Evolutionary conservation across 2,113 vertebrate genomes (phyloP).

Genomic region (Gobiocypris rarus): DNA sequence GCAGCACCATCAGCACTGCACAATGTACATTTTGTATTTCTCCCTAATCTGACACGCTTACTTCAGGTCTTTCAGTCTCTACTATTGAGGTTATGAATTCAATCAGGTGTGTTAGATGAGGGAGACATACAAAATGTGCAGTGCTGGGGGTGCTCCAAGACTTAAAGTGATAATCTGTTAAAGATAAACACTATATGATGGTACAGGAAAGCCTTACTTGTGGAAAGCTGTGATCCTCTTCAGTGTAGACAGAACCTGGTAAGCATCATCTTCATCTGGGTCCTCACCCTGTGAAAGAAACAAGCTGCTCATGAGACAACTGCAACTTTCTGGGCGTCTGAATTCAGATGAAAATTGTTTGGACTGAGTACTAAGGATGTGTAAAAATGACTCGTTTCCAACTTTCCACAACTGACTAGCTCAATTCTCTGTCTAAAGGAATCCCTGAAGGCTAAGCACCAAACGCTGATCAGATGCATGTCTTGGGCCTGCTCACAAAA

Average conservation of each 20-base stretch:
- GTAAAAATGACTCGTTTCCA: too few species aligned
- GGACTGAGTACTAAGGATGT: background rate
- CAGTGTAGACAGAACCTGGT: slow-evolving; percentile 95
- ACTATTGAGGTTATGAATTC: too few species aligned
- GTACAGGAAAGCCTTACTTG: slow-evolving; percentile 80
- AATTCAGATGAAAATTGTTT: background rate
- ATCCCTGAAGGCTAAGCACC: background rate
- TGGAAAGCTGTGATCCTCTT: slow-evolving; percentile 99
- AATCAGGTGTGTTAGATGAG: too few species aligned
- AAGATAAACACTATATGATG: background rate
- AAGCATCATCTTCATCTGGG: slow-evolving; percentile 96
- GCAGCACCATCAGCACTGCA: too few species aligned
- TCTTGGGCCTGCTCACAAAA: too few species aligned
- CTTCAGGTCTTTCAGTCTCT: too few species aligned
- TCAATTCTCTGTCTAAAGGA: background rate
- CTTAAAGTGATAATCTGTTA: background rate
- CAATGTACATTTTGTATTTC: too few species aligned
- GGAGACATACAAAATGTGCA: too few species aligned
- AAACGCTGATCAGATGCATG: too few species aligned
- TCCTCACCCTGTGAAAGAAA: slow-evolving; percentile 86
- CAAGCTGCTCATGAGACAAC: background rate
- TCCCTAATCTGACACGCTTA: too few species aligned
- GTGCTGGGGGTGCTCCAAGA: too few species aligned
- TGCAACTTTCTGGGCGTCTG: background rate
- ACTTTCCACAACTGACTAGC: background rate